Percentiles rank a stretch among this genome's conserved stretches.
Conservation (phyloP, 2,888 invertebrate genomes). For the Perizoma flavofasciatum region DNA sequence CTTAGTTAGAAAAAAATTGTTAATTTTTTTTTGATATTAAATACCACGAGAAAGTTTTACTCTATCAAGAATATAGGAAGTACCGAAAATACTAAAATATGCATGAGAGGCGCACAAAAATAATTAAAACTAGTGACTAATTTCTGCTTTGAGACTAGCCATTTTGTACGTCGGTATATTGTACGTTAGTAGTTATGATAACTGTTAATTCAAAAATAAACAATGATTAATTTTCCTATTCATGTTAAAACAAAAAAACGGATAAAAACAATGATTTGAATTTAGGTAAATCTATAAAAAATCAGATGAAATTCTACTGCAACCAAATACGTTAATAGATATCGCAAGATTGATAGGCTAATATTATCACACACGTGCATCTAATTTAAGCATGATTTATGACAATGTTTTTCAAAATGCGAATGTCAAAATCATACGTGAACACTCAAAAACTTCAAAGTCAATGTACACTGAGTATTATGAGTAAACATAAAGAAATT, state of each 20-base stretch:
- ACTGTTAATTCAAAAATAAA: slow-evolving; percentile 30
- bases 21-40: background rate
- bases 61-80: background rate
- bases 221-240: slow-evolving; percentile 27
- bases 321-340: slow-evolving; percentile 58
- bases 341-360: slow-evolving; percentile 41
- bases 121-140: slow-evolving; percentile 30
- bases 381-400: slow-evolving; percentile 28
- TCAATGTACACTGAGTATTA: slow-evolving; percentile 12
- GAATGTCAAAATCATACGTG: slow-evolving; percentile 11
- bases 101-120: slow-evolving; percentile 20
- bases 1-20: no score
- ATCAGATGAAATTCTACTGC: slow-evolving; percentile 61
- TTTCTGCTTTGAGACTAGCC: slow-evolving; percentile 74
- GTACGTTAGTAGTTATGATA: slow-evolving; percentile 46
- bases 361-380: slow-evolving; percentile 63
- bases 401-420: slow-evolving; percentile 8
- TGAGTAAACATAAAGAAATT: no score
- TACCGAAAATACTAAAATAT: slow-evolving; percentile 22
- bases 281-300: slow-evolving; percentile 44
- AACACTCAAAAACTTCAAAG: slow-evolving; percentile 1
- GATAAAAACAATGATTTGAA: slow-evolving; percentile 29
- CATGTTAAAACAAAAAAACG: slow-evolving; percentile 22
- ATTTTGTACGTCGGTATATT: slow-evolving; percentile 64
- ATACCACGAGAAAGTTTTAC: background rate